Evolutionary conservation across 2,113 vertebrate genomes (phyloP), one percentile per base, ranked within the genome.

Genomic region (Ailuropoda melanoleuca): DNA sequence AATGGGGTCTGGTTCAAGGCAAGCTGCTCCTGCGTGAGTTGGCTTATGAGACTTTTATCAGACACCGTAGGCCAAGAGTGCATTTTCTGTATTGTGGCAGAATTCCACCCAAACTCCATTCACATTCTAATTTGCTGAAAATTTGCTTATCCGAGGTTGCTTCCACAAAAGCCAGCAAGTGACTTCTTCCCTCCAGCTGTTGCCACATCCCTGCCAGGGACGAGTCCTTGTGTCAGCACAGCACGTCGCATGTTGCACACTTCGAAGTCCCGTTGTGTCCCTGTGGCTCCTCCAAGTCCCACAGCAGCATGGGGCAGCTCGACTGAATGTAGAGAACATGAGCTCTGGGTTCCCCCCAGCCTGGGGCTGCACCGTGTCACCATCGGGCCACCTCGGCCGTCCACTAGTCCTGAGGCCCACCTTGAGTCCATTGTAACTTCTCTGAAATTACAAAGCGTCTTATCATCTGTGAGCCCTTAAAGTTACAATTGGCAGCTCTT

Each of bases 181-280:
- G 34, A 8, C 5, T 72, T n/a, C 31, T 26, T 48, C 70, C 26
- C 12, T 56, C 55, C 50, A 9, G 56, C 68, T 81, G 56, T 1
- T 48, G 75, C 48, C 34, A 6, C 14, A 1, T 11, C 37, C 53
- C 43, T 31, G 1, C 18, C 29, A 0, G 4, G 39, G 34, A 4
- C 0, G 19, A 56, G 21, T 70, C 55, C 75, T 37, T 3, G 37
- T 12, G 34, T 60, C 55, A 26, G 43, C 50, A 62, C 4, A 11
- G 7, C 55, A 78, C 0, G 0, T 23, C 1, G 0, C 26, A 7
- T 0, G 0, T 23, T 1, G 0, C 26, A 7, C 0, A 12, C 29
- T 53, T 23, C 2, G 31, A 50, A 81, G 81, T 75, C 60, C 17
- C 37, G 3, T 55, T 37, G 58, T 1, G 4, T 43, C 48, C 24